These are phyloP conservation scores for Thalpophila matura DNA, from an alignment of 2,888 invertebrate genomes.

Conservation along the genomic window DNA sequence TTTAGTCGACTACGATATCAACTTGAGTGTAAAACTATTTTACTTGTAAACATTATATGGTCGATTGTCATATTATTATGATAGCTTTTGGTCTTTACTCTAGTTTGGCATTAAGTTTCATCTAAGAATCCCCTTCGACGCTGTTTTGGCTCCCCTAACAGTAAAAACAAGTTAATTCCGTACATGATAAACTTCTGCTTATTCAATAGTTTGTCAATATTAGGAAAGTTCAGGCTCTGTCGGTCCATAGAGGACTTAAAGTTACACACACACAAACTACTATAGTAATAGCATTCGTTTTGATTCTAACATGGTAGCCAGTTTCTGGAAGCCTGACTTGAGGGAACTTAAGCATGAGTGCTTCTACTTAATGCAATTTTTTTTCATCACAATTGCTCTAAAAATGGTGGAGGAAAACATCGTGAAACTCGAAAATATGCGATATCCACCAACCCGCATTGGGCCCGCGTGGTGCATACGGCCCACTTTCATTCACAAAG, in stretches of 20 bases:
- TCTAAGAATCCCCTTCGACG: too few species aligned
- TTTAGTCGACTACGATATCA: constrained; percentile 15
- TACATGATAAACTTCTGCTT: constrained; percentile 7
- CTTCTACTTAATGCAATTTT: too few species aligned
- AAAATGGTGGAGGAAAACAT: too few species aligned
- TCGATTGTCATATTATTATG: neutral
- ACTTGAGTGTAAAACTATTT: constrained; percentile 25
- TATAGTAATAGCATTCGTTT: neutral
- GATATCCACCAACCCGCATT: too few species aligned
- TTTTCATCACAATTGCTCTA: too few species aligned
- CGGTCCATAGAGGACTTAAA: neutral
- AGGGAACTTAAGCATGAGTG: too few species aligned
- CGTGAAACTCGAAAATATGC: too few species aligned
- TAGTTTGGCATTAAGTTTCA: neutral
- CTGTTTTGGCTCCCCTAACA: too few species aligned
- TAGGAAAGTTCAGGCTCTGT: constrained; percentile 18
- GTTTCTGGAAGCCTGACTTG: too few species aligned
- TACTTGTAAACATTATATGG: neutral
- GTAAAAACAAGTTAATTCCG: constrained; percentile 9
- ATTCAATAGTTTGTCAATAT: constrained; percentile 13
- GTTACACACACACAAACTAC: neutral
- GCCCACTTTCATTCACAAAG: too few species aligned
- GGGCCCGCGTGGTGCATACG: too few species aligned
- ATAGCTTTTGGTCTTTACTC: neutral
- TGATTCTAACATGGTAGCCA: too few species aligned